These are phyloP conservation scores for Echeneis naucrates DNA, from an alignment of 2,797 vertebrate species.

Conservation along the genomic window DNA sequence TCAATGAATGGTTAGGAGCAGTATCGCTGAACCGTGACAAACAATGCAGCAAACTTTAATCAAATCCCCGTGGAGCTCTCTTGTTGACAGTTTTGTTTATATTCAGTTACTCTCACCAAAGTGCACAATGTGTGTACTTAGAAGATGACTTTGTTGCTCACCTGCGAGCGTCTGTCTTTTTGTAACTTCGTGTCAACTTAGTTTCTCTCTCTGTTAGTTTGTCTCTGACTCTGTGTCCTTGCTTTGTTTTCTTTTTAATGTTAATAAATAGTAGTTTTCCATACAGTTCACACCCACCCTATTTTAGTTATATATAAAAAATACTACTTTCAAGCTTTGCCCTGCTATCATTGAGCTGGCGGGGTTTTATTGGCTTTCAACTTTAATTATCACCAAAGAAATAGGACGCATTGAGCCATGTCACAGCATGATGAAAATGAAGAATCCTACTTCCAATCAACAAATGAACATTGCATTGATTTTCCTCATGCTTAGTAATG, in stretches of 20 bases:
- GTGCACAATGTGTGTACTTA: neutral
- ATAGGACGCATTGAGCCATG: slow-evolving; percentile 23
- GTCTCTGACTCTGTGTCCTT: neutral
- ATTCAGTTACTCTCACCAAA: neutral
- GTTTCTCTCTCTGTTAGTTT: neutral
- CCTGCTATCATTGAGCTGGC: slow-evolving; percentile 19
- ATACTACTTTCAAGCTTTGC: slow-evolving; percentile 15
- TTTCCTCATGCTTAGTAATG: slow-evolving; percentile 48
- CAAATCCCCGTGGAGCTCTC: neutral
- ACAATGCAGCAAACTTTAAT: neutral
- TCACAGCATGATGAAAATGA: slow-evolving; percentile 25
- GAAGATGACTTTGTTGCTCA: neutral
- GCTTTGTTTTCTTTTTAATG: neutral
- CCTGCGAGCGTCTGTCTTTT: neutral
- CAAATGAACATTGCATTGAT: slow-evolving; percentile 67
- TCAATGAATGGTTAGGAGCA: neutral
- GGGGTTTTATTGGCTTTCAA: slow-evolving; percentile 44
- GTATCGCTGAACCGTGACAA: neutral
- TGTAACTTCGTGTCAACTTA: neutral
- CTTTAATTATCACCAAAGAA: slow-evolving; percentile 41
- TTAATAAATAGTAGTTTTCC: no score
- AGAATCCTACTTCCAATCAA: slow-evolving; percentile 46
- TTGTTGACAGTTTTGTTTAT: neutral
- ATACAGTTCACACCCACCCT: no score
- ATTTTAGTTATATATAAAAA: slow-evolving; percentile 22